phyloP scores from a whole-genome alignment of 1,140 invertebrate species.

The Ips nitidus region DNA sequence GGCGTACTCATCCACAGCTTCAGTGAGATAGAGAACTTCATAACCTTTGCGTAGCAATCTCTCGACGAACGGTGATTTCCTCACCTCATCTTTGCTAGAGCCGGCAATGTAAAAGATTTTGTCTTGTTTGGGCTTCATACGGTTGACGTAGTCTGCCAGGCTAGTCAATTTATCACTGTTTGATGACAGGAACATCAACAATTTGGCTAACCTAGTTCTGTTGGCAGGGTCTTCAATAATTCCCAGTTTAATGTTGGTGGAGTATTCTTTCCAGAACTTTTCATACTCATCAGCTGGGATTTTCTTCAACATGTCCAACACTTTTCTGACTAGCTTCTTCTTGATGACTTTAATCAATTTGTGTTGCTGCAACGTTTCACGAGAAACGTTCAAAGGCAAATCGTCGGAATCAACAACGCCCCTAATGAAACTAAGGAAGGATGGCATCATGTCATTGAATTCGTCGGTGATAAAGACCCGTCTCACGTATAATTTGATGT shows the following conservation, averaged over 20 bases:
- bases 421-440: slow-evolving; percentile 91
- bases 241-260: slow-evolving; percentile 84
- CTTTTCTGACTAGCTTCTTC: slow-evolving; percentile 97
- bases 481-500: slow-evolving; percentile 95
- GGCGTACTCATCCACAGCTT: slow-evolving; percentile 98
- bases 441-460: slow-evolving; percentile 99
- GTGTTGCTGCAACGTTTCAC: slow-evolving; percentile 98
- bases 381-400: slow-evolving; percentile 95
- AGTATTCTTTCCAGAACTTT: slow-evolving; percentile 99
- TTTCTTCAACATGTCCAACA: slow-evolving; percentile 98
- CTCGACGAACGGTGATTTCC: slow-evolving; percentile 95
- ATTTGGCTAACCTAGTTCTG: slow-evolving; percentile 90
- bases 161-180: slow-evolving; percentile 70
- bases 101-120: slow-evolving; percentile 98
- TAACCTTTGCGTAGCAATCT: slow-evolving; percentile 87
- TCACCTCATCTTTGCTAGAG: slow-evolving; percentile 80
- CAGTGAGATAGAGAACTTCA: slow-evolving; percentile 93
- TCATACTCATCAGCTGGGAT: slow-evolving; percentile 88
- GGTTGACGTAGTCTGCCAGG: slow-evolving; percentile 85
- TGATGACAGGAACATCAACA: slow-evolving; percentile 90
- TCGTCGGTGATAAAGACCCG: slow-evolving; percentile 99
- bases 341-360: slow-evolving; percentile 98
- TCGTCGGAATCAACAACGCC: slow-evolving; percentile 99
- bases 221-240: slow-evolving; percentile 98
- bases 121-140: slow-evolving; percentile 98